Percentiles rank a stretch among this genome's conserved stretches.
Evolutionary conservation across 23 tunicate genomes (phyloP).

Genomic region (Aplidium turbinatum): DNA sequence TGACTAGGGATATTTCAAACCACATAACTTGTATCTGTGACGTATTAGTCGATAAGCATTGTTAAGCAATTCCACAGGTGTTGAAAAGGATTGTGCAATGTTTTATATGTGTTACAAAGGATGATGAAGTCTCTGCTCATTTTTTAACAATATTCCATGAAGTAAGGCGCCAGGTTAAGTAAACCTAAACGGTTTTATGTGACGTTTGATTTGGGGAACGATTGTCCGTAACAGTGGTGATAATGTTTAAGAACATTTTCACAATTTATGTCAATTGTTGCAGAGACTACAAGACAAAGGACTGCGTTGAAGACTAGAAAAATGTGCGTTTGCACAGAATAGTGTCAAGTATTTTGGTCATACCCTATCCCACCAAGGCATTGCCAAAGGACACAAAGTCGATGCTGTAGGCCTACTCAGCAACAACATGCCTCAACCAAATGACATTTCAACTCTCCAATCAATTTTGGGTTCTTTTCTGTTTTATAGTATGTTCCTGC

Average conservation of each 20-base stretch:
- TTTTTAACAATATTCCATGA: no score
- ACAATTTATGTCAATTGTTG: background rate
- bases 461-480: slow-evolving; percentile 11
- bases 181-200: no score
- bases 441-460: background rate
- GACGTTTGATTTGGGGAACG: no score
- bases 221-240: slow-evolving; percentile 14
- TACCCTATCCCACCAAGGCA: background rate
- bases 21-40: no score
- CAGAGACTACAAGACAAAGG: background rate
- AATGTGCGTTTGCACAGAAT: slow-evolving; percentile 10
- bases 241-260: background rate
- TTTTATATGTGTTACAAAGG: no score
- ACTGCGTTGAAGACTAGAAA: slow-evolving; percentile 4
- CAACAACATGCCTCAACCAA: slow-evolving; percentile 11
- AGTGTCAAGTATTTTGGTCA: no score
- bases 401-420: slow-evolving; percentile 3
- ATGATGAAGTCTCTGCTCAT: no score
- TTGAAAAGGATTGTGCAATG: no score
- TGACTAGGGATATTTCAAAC: no score
- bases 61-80: no score
- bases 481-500: slow-evolving; percentile 11
- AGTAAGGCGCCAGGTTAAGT: no score
- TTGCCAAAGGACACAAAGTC: background rate
- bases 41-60: no score